Base-by-base conservation (phyloP, 2,797 vertebrate genomes). In the Acanthurus leucopareius region DNA sequence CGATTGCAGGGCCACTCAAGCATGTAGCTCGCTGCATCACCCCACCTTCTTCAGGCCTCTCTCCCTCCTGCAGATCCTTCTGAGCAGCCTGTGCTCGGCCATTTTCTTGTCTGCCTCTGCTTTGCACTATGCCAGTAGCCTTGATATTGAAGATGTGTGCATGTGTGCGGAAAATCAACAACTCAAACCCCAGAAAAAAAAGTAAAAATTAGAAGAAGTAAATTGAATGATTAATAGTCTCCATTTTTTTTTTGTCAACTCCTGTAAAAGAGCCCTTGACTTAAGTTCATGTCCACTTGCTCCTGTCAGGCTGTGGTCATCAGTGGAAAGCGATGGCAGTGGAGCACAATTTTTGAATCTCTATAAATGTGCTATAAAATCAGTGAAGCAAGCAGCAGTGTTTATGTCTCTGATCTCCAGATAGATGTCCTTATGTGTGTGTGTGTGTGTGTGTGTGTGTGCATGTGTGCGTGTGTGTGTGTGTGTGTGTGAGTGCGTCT, bases 1-100 rank as follows among this genome's bases (percentile, higher is more conserved):
- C 84, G 52, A 94, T 91, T 89, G 73, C 44, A 56, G 64, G 80
- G 79, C 78, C 89, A 85, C 75, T 93, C 74, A 65, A 77, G 88
- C 86, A 49, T 93, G 83, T 48, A 82, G 82, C 82, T 77, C 28
- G n/a, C 81, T 74, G 66, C 62, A 57, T 35, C 68, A 64, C 52
- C 69, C 69, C 35, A 77, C 79, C 86, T 85, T 80, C 62, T 78
- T 69, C 4, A 84, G 69, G 56, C 60, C 63, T 59, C 32, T 66
- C 60, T 78, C 47, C 77, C 59, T 66, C 56, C 60, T 63, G 45
- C 60, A 77, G 69, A 78, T 67, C 80, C 35, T 49, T 75, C 68
- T 70, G 44, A 81, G 49, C 47, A 56, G 25, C 45, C 38, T 14
- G 7, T 15, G 42, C 47, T 71, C 56, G 49, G 69, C 66, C 76